These are phyloP conservation scores for Tenthredo distinguenda DNA, from an alignment of 2,888 invertebrate species.

Conservation along the genomic window DNA sequence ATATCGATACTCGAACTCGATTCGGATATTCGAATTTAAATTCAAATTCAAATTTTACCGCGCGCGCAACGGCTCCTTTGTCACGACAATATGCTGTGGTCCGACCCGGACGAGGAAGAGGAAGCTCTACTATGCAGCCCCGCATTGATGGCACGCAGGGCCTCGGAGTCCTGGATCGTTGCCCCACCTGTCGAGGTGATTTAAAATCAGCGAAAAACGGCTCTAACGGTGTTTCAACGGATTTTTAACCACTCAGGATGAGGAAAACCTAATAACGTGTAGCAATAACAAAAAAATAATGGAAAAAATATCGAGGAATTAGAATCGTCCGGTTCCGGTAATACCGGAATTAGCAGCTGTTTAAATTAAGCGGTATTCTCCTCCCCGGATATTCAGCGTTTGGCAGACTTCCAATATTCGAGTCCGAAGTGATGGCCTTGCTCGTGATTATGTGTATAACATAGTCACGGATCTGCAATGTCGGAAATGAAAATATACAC, in stretches of 20 bases:
- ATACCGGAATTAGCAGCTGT: conserved; percentile 2
- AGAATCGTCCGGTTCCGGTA: not conserved
- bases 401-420: not conserved
- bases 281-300: not conserved
- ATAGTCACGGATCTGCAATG: not conserved
- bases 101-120: conserved; percentile 90
- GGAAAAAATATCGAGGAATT: not conserved
- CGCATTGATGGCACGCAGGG: conserved; percentile 91
- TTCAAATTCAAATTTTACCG: conserved; percentile 18
- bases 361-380: not conserved
- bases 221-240: not conserved
- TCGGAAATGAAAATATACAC: not conserved
- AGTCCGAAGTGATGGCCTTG: not conserved
- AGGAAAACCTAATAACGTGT: not conserved
- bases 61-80: not conserved
- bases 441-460: not conserved
- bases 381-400: not conserved
- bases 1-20: not conserved
- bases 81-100: conserved; percentile 85
- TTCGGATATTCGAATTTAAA: not conserved
- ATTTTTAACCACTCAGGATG: not conserved
- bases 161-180: conserved; percentile 94
- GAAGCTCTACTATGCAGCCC: conserved; percentile 93
- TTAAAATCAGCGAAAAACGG: not conserved
- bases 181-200: conserved; percentile 92